Conservation (phyloP, 2,888 invertebrate genomes). For the Perizoma flavofasciatum region DNA sequence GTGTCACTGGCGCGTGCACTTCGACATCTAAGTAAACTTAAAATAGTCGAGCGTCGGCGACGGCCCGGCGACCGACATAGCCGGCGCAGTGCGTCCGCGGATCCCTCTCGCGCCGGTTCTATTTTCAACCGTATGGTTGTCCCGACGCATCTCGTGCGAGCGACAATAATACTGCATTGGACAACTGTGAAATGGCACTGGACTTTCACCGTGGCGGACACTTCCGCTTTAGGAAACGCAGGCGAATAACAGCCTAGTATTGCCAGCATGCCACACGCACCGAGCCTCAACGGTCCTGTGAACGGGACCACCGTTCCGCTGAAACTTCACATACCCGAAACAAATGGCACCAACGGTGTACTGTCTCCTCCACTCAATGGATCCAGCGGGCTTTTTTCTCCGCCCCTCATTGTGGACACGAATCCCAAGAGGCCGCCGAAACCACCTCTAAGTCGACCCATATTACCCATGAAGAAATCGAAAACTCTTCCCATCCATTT, state of each 20-base stretch:
- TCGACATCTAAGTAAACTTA: constrained; percentile 81
- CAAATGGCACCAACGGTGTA: constrained; percentile 46
- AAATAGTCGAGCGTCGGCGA: constrained; percentile 77
- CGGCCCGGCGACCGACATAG: constrained; percentile 82
- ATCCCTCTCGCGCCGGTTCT: constrained; percentile 80
- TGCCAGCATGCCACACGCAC: constrained; percentile 64
- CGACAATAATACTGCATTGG: constrained; percentile 71
- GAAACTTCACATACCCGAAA: constrained; percentile 68
- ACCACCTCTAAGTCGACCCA: constrained; percentile 64
- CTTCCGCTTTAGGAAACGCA: constrained; percentile 78
- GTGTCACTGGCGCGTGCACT: constrained; percentile 74
- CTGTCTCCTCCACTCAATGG: constrained; percentile 42
- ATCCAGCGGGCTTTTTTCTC: constrained; percentile 66
- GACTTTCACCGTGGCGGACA: constrained; percentile 71
- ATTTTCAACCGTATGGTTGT: constrained; percentile 77
- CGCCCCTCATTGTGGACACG: constrained; percentile 66
- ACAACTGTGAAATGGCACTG: constrained; percentile 76
- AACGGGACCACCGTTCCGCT: constrained; percentile 53
- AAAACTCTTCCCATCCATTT: constrained; percentile 77
- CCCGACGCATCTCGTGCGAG: constrained; percentile 71
- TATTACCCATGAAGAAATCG: constrained; percentile 75
- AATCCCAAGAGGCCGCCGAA: constrained; percentile 77
- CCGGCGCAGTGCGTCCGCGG: constrained; percentile 78
- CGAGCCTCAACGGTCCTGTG: constrained; percentile 46
- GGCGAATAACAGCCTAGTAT: constrained; percentile 55